phyloP scores from a whole-genome alignment of 2,888 invertebrate species.

The Ornithoptera alexandrae region DNA sequence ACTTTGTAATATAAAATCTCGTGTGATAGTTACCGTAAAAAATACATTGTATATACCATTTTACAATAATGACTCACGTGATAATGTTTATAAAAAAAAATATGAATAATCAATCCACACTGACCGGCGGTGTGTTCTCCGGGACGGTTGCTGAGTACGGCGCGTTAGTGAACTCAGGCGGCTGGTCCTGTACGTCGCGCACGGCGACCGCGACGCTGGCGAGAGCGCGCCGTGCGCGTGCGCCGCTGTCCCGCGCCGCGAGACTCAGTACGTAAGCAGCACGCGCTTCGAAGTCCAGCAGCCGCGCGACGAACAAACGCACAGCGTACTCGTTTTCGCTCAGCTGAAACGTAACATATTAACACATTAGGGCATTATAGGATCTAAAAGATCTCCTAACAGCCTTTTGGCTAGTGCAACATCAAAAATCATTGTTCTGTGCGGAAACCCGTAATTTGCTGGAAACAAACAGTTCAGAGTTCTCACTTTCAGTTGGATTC shows the following conservation, averaged over 20 bases:
- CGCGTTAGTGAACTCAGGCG: conserved; percentile 88
- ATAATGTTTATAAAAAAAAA: too few species aligned
- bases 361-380: too few species aligned
- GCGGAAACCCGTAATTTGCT: too few species aligned
- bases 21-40: too few species aligned
- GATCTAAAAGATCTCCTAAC: too few species aligned
- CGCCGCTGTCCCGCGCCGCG: conserved; percentile 83
- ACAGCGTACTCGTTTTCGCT: conserved; percentile 86
- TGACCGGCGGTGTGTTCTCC: conserved; percentile 85
- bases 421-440: too few species aligned
- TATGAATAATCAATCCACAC: conserved; percentile 24
- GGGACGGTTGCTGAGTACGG: conserved; percentile 88
- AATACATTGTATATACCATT: too few species aligned
- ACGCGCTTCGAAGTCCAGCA: conserved; percentile 88
- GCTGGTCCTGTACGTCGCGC: conserved; percentile 90
- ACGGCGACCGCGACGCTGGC: conserved; percentile 88
- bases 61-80: too few species aligned
- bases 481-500: too few species aligned
- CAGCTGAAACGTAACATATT: conserved; percentile 60
- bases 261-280: conserved; percentile 86
- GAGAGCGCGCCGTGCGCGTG: conserved; percentile 81
- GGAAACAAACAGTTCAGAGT: too few species aligned
- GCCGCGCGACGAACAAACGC: conserved; percentile 81
- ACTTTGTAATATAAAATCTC: too few species aligned
- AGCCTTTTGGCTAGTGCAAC: too few species aligned